Evolutionary conservation across 2,797 vertebrate genomes (phyloP), one percentile per base, ranked within the genome.

Genomic region (Mus spretus): DNA sequence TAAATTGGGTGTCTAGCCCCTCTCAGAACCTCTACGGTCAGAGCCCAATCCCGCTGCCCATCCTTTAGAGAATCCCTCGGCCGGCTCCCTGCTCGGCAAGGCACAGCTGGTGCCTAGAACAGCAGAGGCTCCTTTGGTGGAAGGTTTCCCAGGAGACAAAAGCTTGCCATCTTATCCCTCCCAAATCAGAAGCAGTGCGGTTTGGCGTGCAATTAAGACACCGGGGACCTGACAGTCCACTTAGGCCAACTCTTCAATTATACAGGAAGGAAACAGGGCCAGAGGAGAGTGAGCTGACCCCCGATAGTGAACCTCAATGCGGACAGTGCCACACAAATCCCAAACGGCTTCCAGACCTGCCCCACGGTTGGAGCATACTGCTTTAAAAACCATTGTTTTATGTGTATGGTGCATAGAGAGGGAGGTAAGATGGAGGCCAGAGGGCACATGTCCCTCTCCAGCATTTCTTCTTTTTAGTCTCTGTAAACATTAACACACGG

Each of bases 141-240:
- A 59, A 92, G 50, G 13, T 80, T 37, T 80, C 70, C 81, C 72
- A 15, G 40, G 57, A 55, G 85, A 87, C 70, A 95, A 88, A 75
- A 86, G 47, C 88, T 77, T 80, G 26, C 40, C 77, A 31, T 75
- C 70, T 91, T 19, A 55, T 19, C 15, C 75, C 28, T 55, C 82
- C 57, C 50, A n/a, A 65, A 65, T 91, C 88, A 19, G 74, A 67
- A 31, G 47, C 78, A 50, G 15, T 8, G n/a, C 61, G 57, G 57
- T 47, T 79, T 59, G 12, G 44, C 55, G 57, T 72, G 67, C 44
- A 40, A 47, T n/a, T 4, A 40, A 78, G 50, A 88, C 53, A 63
- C 50, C 67, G 57, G 67, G n/a, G 50, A 74, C 26, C 22, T 2
- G 14, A 67, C 19, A 44, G 78, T 50, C 70, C n/a, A 57, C 50